These are phyloP conservation scores for Diplodus puntazzo DNA, from an alignment of 2,797 vertebrate genomes.

Conservation along the genomic window DNA sequence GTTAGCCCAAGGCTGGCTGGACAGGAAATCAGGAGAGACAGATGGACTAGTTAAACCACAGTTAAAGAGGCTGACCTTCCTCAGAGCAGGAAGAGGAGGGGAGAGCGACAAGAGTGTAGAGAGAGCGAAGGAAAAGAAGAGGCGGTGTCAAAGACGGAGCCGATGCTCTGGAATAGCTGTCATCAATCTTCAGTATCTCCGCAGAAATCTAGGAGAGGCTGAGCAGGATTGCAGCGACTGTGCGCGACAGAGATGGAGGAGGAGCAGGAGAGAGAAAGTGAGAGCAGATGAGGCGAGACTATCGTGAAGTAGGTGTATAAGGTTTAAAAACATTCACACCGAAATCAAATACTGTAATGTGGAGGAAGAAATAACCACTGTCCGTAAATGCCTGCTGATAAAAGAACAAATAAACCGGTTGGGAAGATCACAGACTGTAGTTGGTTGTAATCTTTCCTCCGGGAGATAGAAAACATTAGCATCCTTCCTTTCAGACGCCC, in stretches of 20 bases:
- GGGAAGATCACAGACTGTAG: conserved; percentile 17
- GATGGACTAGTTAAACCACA: conserved; percentile 73
- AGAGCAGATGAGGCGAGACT: conserved; percentile 32
- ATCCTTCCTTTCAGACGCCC: conserved; percentile 15
- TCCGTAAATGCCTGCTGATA: not conserved
- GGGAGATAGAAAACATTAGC: conserved; percentile 2
- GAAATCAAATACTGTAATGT: conserved; percentile 28
- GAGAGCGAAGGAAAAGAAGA: conserved; percentile 37
- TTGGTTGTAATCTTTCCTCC: conserved; percentile 9
- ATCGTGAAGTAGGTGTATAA: conserved; percentile 12
- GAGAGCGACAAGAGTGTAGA: conserved; percentile 14
- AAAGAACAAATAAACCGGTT: conserved; percentile 40
- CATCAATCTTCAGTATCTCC: conserved; percentile 79
- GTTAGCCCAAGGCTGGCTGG: conserved; percentile 62
- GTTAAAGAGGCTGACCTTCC: conserved; percentile 71
- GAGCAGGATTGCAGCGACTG: conserved; percentile 31
- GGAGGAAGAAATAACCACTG: conserved; percentile 23
- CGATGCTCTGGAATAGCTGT: conserved; percentile 63
- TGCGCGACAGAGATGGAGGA: conserved; percentile 42
- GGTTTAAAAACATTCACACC: conserved; percentile 14
- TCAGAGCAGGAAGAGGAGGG: conserved; percentile 32
- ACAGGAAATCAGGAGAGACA: conserved; percentile 62
- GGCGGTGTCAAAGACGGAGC: conserved; percentile 57
- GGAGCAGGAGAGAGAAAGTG: conserved; percentile 16
- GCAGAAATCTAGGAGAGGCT: conserved; percentile 55